Conservation (phyloP, 2,797 vertebrate genomes). For the Chelonia mydas region DNA sequence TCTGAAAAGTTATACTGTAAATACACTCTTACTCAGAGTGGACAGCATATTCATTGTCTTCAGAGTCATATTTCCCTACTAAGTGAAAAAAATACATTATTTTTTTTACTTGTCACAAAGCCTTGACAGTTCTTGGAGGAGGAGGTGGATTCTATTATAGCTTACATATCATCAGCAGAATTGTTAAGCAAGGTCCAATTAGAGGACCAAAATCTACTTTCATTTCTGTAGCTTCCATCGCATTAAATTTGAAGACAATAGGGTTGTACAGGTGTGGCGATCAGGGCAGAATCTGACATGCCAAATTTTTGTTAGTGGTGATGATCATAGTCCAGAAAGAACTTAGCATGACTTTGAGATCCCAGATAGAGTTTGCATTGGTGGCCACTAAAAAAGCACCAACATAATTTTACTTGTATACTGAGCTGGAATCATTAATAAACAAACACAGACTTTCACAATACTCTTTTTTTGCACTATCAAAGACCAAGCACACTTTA, state of each 20-base stretch:
- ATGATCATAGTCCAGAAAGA: not conserved
- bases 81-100: not conserved
- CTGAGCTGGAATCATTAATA: not conserved
- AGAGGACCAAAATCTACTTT: not conserved
- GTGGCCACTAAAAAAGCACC: not conserved
- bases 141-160: rapidly evolving
- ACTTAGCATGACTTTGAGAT: not conserved
- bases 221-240: not conserved
- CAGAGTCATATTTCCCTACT: not conserved
- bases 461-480: not conserved
- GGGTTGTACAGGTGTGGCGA: constrained; percentile 4
- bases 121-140: not conserved
- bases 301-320: not conserved
- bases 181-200: not conserved
- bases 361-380: not conserved
- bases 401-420: not conserved
- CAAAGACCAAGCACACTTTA: not conserved
- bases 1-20: not conserved
- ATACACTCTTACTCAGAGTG: not conserved
- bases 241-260: constrained; percentile 15
- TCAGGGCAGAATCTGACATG: not conserved
- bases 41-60: not conserved
- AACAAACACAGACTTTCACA: not conserved
- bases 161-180: not conserved
- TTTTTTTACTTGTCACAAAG: not conserved